Conservation (phyloP, 2,888 invertebrate species). For the Brenthis hecate region DNA sequence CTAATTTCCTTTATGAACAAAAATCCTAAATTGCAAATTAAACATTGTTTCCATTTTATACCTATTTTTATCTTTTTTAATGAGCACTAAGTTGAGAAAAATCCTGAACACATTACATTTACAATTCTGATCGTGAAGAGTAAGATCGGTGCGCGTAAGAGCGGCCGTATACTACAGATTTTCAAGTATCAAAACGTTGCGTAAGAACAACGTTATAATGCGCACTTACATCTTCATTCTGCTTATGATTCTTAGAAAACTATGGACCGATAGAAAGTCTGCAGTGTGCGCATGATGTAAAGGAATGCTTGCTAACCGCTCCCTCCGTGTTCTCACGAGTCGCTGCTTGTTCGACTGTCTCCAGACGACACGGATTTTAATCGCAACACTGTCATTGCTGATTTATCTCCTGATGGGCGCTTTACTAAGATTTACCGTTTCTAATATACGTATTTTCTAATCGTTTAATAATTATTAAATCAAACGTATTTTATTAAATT, state of each 20-base stretch:
- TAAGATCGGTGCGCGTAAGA: slow-evolving; percentile 40
- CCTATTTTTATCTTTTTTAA: no score
- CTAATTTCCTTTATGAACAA: no score
- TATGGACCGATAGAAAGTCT: no score
- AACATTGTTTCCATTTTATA: no score
- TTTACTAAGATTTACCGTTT: slow-evolving; percentile 38
- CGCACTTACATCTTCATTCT: no score
- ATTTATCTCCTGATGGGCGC: slow-evolving; percentile 58
- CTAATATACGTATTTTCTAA: slow-evolving; percentile 24
- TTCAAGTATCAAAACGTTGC: no score
- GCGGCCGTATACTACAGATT: no score
- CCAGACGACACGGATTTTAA: slow-evolving; percentile 71
- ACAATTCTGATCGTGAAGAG: slow-evolving; percentile 41
- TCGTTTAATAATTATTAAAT: slow-evolving; percentile 5
- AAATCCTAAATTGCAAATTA: no score
- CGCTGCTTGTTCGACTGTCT: slow-evolving; percentile 57
- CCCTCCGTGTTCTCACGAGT: slow-evolving; percentile 68
- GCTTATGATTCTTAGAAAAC: no score
- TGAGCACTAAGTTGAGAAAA: background rate
- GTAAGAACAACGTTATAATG: no score
- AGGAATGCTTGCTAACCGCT: slow-evolving; percentile 56
- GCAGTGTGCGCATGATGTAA: slow-evolving; percentile 16
- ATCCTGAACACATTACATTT: slow-evolving; percentile 39
- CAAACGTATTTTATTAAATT: slow-evolving; percentile 15
- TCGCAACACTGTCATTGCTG: slow-evolving; percentile 67